Evolutionary conservation across 2,113 vertebrate species (phyloP).

Genomic region (Catharus fuscescens): DNA sequence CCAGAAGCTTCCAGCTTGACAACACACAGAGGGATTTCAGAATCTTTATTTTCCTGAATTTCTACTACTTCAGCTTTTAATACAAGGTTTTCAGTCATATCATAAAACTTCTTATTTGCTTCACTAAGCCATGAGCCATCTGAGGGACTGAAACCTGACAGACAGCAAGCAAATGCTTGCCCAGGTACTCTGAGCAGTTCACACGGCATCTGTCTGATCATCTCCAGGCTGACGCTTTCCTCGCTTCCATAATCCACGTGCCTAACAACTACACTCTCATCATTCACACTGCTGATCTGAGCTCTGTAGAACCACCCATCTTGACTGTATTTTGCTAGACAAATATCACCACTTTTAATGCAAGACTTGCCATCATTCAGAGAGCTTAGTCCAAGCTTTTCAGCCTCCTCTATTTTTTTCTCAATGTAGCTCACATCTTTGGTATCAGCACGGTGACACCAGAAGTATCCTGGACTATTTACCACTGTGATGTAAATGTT

Average conservation of each 20-base stretch:
- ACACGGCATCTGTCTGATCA: conserved; percentile 75
- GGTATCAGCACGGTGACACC: conserved; percentile 80
- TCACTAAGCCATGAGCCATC: conserved; percentile 78
- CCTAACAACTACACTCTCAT: conserved; percentile 65
- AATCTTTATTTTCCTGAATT: conserved; percentile 21
- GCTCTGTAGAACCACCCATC: conserved; percentile 86
- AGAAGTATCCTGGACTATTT: conserved; percentile 83
- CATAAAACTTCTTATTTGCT: conserved; percentile 77
- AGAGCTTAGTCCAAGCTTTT: conserved; percentile 4
- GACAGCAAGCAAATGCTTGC: conserved; percentile 87
- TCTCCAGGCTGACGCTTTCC: conserved; percentile 64
- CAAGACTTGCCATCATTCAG: not conserved
- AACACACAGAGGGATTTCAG: conserved; percentile 56
- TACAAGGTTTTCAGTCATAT: conserved; percentile 72
- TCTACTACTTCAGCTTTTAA: conserved; percentile 81
- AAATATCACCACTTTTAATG: conserved; percentile 75
- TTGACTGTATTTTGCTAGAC: conserved; percentile 80
- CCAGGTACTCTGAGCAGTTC: conserved; percentile 73
- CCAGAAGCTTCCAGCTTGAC: conserved; percentile 80
- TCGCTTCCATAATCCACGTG: conserved; percentile 90
- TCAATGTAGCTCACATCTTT: conserved; percentile 77
- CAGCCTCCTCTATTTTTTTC: conserved; percentile 68
- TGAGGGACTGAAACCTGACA: conserved; percentile 80
- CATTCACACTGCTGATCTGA: conserved; percentile 69
- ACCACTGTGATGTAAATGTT: conserved; percentile 76